Base-by-base conservation (phyloP, 2,888 invertebrate genomes). In the Lepidochrysops patricia region DNA sequence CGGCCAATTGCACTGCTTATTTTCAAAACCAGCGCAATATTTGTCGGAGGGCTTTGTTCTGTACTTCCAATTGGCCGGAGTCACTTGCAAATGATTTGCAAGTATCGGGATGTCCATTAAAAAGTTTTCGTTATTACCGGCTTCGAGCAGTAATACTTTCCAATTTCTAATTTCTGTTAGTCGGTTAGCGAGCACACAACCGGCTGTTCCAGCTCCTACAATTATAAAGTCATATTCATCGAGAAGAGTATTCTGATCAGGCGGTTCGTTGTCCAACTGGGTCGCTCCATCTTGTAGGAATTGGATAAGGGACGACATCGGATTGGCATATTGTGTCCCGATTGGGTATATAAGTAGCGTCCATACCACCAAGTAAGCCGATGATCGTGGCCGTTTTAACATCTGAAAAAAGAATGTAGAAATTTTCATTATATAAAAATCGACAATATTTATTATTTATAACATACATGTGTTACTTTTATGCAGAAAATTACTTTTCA, bases 151-250 rank as follows among this genome's bases (percentile, higher is more conserved):
- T 5, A 95, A 78, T 0, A 94, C 90, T 63, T 91, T 92, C 91
- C 93, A 93, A 9, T 92, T 82, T 0, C 91, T 89, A 65, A 93
- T 90, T 80, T 95, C 95, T 0, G 92, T 91, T 4, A 96, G 80
- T 37, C 96, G 88, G 62, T 93, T 94, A 0, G 96, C 95, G 4
- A 96, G 62, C 0, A 93, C 91, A 63, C 95, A 94, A 1, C 96
- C 96, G 0, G 95, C 95, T 0, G 95, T 95, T 1, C 96, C 96
- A 0, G 94, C 95, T 1, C 96, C 96, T 2, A 96, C 92, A 15
- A 95, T 81, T 57, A 95, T 92, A 68, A 95, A 96, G 73, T 95
- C 95, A 70, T 94, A 95, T 72, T 93, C 92, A 7, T 86, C 77
- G 1, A 90, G 77, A 29, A 91, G 68, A 26, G 74, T 77, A 0